A percentile compares a stretch with the other conserved stretches of the same genome.
Conservation (phyloP, 2,888 invertebrate genomes). For the Drosophila hamatofila region DNA sequence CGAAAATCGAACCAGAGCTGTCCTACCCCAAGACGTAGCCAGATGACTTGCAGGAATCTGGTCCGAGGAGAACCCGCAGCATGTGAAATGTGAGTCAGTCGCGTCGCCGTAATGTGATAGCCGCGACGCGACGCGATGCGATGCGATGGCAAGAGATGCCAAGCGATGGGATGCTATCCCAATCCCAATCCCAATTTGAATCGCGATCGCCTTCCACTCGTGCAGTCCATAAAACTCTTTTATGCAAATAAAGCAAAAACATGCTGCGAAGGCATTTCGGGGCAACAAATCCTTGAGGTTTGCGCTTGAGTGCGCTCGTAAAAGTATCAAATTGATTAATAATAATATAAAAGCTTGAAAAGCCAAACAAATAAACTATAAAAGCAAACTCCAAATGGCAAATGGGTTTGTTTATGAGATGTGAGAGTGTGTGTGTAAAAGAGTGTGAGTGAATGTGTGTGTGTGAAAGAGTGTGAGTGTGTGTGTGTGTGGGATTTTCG, state of each 20-base stretch:
- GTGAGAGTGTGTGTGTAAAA: neutral
- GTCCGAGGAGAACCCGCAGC: conserved; percentile 43
- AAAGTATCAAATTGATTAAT: conserved; percentile 82
- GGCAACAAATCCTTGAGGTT: conserved; percentile 71
- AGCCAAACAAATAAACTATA: conserved; percentile 63
- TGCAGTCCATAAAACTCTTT: conserved; percentile 72
- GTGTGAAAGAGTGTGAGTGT: neutral
- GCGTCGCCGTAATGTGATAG: conserved; percentile 73
- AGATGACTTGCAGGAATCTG: conserved; percentile 78
- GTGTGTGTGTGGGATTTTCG: conserved; percentile 23
- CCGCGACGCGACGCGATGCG: conserved; percentile 51
- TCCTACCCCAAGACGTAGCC: conserved; percentile 58
- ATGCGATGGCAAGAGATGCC: conserved; percentile 36
- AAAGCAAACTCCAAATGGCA: conserved; percentile 46
- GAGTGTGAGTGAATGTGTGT: conserved; percentile 1
- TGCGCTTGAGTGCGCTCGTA: conserved; percentile 77
- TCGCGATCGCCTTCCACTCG: conserved; percentile 36
- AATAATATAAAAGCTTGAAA: conserved; percentile 71
- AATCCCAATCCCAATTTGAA: conserved; percentile 27
- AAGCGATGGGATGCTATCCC: conserved; percentile 30
- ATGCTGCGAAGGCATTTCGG: conserved; percentile 42
- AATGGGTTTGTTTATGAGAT: conserved; percentile 19
- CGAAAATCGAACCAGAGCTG: conserved; percentile 1
- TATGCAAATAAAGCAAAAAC: conserved; percentile 70
- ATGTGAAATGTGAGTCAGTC: conserved; percentile 78